Percentiles rank a stretch among this genome's conserved stretches.
Evolutionary conservation across 2,113 vertebrate species (phyloP).

Genomic region (Psittacara wagleri): DNA sequence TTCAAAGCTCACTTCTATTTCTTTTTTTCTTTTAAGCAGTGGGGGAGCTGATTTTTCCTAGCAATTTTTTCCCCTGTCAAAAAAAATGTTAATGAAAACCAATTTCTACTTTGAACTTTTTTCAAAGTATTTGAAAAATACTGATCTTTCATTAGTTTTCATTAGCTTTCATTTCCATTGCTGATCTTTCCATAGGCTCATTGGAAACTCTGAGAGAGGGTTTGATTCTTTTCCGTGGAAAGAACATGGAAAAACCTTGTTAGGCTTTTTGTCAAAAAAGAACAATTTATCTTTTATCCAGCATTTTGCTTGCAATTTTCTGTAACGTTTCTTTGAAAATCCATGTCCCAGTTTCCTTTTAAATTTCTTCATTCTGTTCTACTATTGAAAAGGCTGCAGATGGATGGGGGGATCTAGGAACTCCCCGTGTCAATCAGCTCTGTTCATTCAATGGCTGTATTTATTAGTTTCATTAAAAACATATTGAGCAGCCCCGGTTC

Average conservation of each 20-base stretch:
- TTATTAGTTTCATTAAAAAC: constrained; percentile 59
- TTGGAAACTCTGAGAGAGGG: constrained; percentile 6
- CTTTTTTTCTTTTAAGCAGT: not conserved
- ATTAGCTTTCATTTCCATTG: not conserved
- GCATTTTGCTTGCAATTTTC: constrained; percentile 25
- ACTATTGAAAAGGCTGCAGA: constrained; percentile 48
- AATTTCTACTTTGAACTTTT: constrained; percentile 6
- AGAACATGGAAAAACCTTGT: constrained; percentile 1
- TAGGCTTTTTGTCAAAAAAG: not conserved
- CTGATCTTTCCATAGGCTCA: constrained; percentile 15
- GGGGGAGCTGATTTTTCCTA: constrained; percentile 8
- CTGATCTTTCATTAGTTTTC: not conserved
- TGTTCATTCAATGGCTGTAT: constrained; percentile 26
- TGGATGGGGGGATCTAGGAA: constrained; percentile 30
- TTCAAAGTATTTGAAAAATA: not conserved
- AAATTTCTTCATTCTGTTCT: constrained; percentile 12
- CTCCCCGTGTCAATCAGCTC: constrained; percentile 14
- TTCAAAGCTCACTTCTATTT: not conserved
- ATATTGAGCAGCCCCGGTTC: not conserved
- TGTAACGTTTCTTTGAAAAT: constrained; percentile 24
- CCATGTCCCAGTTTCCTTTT: not conserved
- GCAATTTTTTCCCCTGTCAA: not conserved
- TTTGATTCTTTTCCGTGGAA: constrained; percentile 31
- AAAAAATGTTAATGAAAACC: constrained; percentile 6
- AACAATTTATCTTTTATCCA: constrained; percentile 26